Evolutionary conservation across 2,113 vertebrate species (phyloP), one percentile per base, ranked within the genome.

Genomic region (Eptesicus fuscus): DNA sequence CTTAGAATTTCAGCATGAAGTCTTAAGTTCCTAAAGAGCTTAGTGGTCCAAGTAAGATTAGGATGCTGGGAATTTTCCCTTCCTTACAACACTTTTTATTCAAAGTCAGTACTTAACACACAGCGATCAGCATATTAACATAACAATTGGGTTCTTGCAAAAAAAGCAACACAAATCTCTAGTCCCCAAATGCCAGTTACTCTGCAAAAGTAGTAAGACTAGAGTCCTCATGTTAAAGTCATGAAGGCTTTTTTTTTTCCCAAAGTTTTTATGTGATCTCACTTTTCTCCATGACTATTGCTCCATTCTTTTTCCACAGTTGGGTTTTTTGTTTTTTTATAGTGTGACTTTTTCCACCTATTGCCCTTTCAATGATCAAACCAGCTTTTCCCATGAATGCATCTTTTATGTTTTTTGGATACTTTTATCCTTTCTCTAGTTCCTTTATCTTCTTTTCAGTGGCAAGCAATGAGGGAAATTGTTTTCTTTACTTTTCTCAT

Each of bases 61-160:
- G 1, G 47, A 47, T 37, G 63, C 92, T 94, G 95, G 91, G 95
- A 96, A 95, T 88, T 87, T 84, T 94, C 88, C 87, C 82, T 94
- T 53, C 77, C 23, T 93, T 61, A 94, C 93, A 91, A 88, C 44
- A 40, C 59, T 85, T 67, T 93, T 96, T 94, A 74, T 98, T 97
- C 97, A 94, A 91, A 86, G 25, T 76, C 53, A 80, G 83, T 77
- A 83, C 74, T 91, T 83, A 70, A 80, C 78, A 90, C 95, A 79
- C 47, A 96, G 95, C 92, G 92, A 80, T 92, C 13, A 32, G 92
- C 91, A 63, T 70, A 98, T 98, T 98, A 98, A 83, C 98, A 98
- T 98, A 93, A 98, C 94, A 98, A 98, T 96, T 20, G 18, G 47
- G 74, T 71, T 89, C 89, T 96, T 96, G 95, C 93, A 95, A 97